Percentiles rank a stretch among this genome's conserved stretches.
Evolutionary conservation across 2,888 invertebrate genomes (phyloP).

Genomic region (Chromoteleia sp.): DNA sequence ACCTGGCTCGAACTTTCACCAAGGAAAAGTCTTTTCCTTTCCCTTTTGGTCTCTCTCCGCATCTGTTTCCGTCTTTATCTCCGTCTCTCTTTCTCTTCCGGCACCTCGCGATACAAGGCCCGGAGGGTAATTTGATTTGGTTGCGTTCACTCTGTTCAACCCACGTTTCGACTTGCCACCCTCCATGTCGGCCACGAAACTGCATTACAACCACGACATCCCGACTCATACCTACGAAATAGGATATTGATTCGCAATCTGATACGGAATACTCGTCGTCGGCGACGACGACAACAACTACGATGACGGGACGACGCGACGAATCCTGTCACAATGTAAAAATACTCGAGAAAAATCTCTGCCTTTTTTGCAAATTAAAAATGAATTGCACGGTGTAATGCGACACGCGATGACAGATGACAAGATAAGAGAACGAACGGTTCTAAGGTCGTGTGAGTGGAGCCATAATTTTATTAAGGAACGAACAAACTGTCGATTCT

Average conservation of each 20-base stretch:
- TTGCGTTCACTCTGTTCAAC: slow-evolving; percentile 75
- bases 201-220: slow-evolving; percentile 79
- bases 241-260: slow-evolving; percentile 82
- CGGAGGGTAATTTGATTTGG: slow-evolving; percentile 80
- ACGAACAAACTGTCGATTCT: slow-evolving; percentile 2
- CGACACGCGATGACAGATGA: slow-evolving; percentile 17
- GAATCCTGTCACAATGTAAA: slow-evolving; percentile 57
- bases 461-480: slow-evolving; percentile 26
- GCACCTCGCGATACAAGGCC: slow-evolving; percentile 72
- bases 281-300: slow-evolving; percentile 52
- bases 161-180: slow-evolving; percentile 72
- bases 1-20: slow-evolving; percentile 64
- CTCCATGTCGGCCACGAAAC: slow-evolving; percentile 76
- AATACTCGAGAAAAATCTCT: slow-evolving; percentile 50
- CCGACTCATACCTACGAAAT: slow-evolving; percentile 80
- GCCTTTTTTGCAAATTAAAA: slow-evolving; percentile 52
- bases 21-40: slow-evolving; percentile 73
- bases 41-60: slow-evolving; percentile 43
- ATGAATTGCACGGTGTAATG: slow-evolving; percentile 31
- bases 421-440: background rate
- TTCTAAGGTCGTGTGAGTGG: background rate
- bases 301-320: slow-evolving; percentile 44
- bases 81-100: slow-evolving; percentile 14
- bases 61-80: background rate
- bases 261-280: slow-evolving; percentile 74